Percentiles rank a stretch among this genome's conserved stretches.
These are phyloP conservation scores for Leptopilina syphax DNA, from an alignment of 2,888 invertebrate species.

Conservation along the genomic window DNA sequence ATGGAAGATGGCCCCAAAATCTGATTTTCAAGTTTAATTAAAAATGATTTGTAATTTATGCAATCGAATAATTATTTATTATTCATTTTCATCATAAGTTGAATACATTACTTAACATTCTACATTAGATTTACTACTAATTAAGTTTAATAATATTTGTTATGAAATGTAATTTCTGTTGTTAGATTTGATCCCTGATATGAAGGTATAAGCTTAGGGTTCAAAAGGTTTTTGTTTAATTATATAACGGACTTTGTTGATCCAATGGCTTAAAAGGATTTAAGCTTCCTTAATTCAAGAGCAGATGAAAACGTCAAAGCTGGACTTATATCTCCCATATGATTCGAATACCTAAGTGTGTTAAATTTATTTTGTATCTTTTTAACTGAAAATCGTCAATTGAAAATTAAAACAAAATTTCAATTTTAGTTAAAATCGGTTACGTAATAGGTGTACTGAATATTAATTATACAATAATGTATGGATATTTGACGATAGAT, in stretches of 20 bases:
- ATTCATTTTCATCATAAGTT: no score
- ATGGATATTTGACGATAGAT: not conserved
- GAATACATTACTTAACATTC: no score
- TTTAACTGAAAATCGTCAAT: not conserved
- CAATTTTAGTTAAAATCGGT: no score
- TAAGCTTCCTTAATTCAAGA: slow-evolving; percentile 16
- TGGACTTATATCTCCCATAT: not conserved
- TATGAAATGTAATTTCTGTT: not conserved
- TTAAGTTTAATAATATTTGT: not conserved
- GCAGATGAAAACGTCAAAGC: slow-evolving; percentile 2
- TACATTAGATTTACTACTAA: no score
- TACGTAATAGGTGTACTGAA: not conserved
- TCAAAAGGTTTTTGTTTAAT: slow-evolving; percentile 5
- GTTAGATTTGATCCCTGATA: slow-evolving; percentile 4
- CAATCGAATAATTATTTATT: no score
- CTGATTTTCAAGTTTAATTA: no score
- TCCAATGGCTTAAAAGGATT: slow-evolving; percentile 13
- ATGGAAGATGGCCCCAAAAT: no score
- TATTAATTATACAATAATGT: not conserved
- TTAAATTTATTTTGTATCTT: not conserved
- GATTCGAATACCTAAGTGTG: not conserved
- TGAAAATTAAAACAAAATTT: no score
- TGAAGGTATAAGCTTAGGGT: slow-evolving; percentile 1
- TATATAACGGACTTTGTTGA: slow-evolving; percentile 4
- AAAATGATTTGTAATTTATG: no score